Evolutionary conservation across 2,888 invertebrate species (phyloP).

Genomic region (Cancer borealis): DNA sequence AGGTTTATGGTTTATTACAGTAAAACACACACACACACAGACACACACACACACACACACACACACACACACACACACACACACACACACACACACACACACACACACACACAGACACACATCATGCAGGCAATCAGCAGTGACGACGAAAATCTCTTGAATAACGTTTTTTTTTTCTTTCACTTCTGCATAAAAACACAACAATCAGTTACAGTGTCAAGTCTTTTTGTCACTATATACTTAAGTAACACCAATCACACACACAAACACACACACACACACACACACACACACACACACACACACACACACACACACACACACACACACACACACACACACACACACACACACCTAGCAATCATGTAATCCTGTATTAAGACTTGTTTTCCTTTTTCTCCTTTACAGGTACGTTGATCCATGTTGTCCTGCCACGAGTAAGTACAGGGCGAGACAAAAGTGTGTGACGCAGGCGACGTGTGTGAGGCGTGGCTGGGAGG

Average conservation of each 20-base stretch:
- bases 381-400: background rate
- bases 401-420: conserved; percentile 8
- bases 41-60: background rate
- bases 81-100: conserved; percentile 26
- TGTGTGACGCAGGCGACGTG: conserved; percentile 10
- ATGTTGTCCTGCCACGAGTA: background rate
- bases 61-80: background rate
- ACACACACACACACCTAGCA: conserved; percentile 8
- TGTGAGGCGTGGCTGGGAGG: conserved; percentile 21
- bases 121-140: conserved; percentile 15
- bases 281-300: conserved; percentile 40
- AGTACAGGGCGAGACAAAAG: background rate
- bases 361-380: background rate
- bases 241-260: background rate
- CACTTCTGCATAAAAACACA: too few species aligned
- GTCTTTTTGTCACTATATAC: too few species aligned
- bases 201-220: too few species aligned
- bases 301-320: conserved; percentile 37
- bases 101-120: background rate
- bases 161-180: too few species aligned
- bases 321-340: conserved; percentile 45
- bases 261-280: conserved; percentile 37
- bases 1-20: conserved; percentile 10
- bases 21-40: background rate
- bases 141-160: too few species aligned